Base-by-base conservation (phyloP, 2,113 vertebrate genomes). In the Tupaia tana region DNA sequence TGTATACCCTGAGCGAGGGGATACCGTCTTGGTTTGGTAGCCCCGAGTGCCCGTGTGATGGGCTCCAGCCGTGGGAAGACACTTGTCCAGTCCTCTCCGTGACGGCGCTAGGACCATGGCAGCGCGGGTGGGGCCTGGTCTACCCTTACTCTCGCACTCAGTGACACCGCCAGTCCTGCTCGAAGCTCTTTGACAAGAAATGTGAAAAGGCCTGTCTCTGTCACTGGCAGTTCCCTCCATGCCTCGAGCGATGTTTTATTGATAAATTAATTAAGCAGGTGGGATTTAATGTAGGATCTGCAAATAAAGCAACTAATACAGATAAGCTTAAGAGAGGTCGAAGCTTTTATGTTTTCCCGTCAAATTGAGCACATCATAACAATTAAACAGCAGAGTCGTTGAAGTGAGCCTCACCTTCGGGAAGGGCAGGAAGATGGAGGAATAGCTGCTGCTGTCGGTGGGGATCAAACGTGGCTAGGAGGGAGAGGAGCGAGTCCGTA, bases 331-430 rank as follows among this genome's bases (percentile, higher is more conserved):
- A 70, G 31, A 31, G 67, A 89, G 86, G 67, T 19, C 3, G 66
- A 67, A 18, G 22, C 52, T 90, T 61, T 86, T 8, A 2, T 79
- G 52, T 88, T 74, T 74, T 24, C 78, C 31, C 86, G 75, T 12
- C 14, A 56, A 77, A 31, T 89, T 84, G 63, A 94, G 67, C 93
- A 84, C 78, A 61, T 89, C 71, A 15, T 15, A 24, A 11, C 93
- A 66, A 43, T 52, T 58, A 61, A 58, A n/a, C 8, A 81, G 3
- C 3, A 4, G 4, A 74, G 63, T 89, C 74, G 29, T n/a, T 61
- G 56, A n/a, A 34, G 6, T 64, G 10, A 20, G 19, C 73, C 12
- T 52, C 64, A 58, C 22, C 86, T 66, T 31, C 58, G 69, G 52
- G 9, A 71, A 10, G 19, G 18, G 9, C 80, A 70, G 70, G 25